Percentiles rank a stretch among this genome's conserved stretches.
These are phyloP conservation scores for Agapostemon virescens DNA, from an alignment of 2,888 invertebrate genomes.

Conservation along the genomic window DNA sequence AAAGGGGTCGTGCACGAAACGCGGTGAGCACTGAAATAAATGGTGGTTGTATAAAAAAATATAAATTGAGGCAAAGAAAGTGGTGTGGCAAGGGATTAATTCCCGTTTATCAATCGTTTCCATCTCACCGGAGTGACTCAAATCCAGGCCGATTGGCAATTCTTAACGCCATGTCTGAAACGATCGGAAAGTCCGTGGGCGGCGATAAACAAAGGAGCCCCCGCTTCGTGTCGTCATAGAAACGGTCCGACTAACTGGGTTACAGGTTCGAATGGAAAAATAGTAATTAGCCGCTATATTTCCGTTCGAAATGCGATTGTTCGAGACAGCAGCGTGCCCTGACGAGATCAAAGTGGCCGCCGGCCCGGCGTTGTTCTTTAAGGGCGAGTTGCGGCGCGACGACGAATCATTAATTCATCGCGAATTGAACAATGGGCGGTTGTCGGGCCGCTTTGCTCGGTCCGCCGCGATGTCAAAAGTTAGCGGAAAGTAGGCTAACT, in stretches of 20 bases:
- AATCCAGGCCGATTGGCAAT: background rate
- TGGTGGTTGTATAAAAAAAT: no score
- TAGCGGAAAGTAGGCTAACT: slow-evolving; percentile 65
- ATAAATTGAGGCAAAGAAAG: no score
- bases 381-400: slow-evolving; percentile 18
- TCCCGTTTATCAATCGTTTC: no score
- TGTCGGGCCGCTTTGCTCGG: slow-evolving; percentile 48
- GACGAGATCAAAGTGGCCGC: slow-evolving; percentile 39
- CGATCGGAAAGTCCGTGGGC: background rate
- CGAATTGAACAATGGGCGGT: slow-evolving; percentile 28
- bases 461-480: slow-evolving; percentile 62
- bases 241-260: slow-evolving; percentile 13
- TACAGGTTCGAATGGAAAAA: slow-evolving; percentile 18
- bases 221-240: background rate
- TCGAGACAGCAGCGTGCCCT: slow-evolving; percentile 9
- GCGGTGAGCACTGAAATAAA: no score
- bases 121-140: no score
- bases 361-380: slow-evolving; percentile 1
- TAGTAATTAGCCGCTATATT: slow-evolving; percentile 8
- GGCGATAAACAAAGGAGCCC: slow-evolving; percentile 5
- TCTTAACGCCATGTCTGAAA: background rate
- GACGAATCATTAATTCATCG: slow-evolving; percentile 46
- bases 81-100: no score
- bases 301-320: slow-evolving; percentile 15
- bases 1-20: no score